Conservation (phyloP, 2,888 invertebrate genomes). For the Copidosoma aretas region DNA sequence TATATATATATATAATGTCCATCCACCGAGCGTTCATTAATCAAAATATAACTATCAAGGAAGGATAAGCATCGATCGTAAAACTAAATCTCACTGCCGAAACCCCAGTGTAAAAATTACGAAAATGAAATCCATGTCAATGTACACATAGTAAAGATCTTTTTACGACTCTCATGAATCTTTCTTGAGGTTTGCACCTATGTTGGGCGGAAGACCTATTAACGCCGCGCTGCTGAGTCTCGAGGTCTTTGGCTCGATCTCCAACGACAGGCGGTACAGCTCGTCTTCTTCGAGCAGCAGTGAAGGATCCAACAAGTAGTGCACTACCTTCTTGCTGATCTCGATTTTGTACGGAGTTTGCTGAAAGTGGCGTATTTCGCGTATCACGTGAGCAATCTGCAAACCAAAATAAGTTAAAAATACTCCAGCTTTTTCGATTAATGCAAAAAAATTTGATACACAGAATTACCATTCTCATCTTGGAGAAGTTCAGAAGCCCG, state of each 20-base stretch:
- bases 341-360: constrained; percentile 92
- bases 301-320: constrained; percentile 81
- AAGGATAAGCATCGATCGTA: neutral
- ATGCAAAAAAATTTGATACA: neutral
- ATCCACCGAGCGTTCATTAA: neutral
- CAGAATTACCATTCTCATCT: constrained; percentile 90
- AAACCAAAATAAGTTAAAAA: constrained; percentile 50
- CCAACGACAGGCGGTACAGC: constrained; percentile 81
- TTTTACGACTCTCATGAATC: constrained; percentile 40
- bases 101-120: neutral
- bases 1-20: too few relatives aligned
- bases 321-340: constrained; percentile 79
- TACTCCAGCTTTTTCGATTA: neutral
- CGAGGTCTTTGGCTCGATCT: constrained; percentile 81
- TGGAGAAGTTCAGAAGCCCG: constrained; percentile 87
- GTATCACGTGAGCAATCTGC: constrained; percentile 90
- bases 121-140: neutral
- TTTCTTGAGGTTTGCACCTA: constrained; percentile 37
- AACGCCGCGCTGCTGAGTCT: constrained; percentile 64
- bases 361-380: constrained; percentile 89
- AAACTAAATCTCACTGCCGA: neutral
- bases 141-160: neutral
- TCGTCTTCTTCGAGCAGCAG: constrained; percentile 81
- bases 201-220: constrained; percentile 47
- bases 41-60: neutral